phyloP scores from a whole-genome alignment of 2,888 invertebrate genomes.

The Endomychus coccineus region DNA sequence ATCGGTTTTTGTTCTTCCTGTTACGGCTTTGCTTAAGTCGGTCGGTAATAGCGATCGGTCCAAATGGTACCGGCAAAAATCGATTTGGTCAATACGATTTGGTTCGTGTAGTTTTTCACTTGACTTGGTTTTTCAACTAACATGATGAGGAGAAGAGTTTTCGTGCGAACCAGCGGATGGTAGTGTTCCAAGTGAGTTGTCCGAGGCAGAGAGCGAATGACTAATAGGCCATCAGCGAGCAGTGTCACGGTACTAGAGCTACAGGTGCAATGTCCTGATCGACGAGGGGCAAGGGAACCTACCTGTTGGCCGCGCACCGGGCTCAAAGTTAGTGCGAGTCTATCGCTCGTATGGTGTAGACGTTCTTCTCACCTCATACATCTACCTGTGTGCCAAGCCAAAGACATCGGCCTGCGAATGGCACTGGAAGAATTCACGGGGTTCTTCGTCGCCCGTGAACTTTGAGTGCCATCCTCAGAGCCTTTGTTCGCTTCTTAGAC shows the following conservation, averaged over 20 bases:
- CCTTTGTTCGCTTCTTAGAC: conserved; percentile 28
- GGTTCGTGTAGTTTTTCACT: too few relatives aligned
- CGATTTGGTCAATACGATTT: background rate
- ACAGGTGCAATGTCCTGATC: conserved; percentile 45
- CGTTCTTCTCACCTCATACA: conserved; percentile 1
- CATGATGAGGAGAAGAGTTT: too few relatives aligned
- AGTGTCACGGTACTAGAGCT: conserved; percentile 34
- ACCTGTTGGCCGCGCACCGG: conserved; percentile 38
- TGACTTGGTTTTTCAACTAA: too few relatives aligned
- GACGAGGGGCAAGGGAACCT: conserved; percentile 37
- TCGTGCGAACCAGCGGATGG: conserved; percentile 14
- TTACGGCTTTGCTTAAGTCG: too few relatives aligned
- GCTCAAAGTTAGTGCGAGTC: conserved; percentile 16
- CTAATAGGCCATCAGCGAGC: conserved; percentile 39
- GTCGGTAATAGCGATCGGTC: too few relatives aligned
- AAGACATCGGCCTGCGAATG: conserved; percentile 57
- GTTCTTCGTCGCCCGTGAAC: conserved; percentile 58
- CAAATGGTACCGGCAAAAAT: background rate
- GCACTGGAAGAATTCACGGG: conserved; percentile 86
- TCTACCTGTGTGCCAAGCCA: conserved; percentile 3
- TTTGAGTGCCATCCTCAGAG: conserved; percentile 61
- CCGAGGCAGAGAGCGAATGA: conserved; percentile 31
- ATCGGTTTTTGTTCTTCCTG: conserved; percentile 10
- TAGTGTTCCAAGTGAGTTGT: conserved; percentile 33
- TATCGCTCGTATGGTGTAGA: conserved; percentile 11